Evolutionary conservation across 1,140 invertebrate species (phyloP).

Genomic region (Cydia amplana): DNA sequence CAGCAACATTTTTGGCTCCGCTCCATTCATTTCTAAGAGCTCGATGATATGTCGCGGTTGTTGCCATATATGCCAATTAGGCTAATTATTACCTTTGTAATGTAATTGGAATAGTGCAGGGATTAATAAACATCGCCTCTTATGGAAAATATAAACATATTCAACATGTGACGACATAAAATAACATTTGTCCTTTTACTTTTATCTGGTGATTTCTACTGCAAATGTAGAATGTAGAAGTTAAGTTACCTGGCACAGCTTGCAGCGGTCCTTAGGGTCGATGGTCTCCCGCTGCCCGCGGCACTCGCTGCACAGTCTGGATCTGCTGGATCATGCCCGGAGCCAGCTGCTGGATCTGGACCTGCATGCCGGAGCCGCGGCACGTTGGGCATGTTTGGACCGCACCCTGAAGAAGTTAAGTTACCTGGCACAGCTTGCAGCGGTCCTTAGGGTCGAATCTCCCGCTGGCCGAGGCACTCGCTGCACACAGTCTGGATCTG

Average conservation of each 20-base stretch:
- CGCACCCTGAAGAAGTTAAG: no score
- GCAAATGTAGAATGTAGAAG: not conserved
- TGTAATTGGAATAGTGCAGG: no score
- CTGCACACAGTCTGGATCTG: constrained; percentile 95
- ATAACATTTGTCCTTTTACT: no score
- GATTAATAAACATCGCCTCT: no score
- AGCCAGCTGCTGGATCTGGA: constrained; percentile 94
- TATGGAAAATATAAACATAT: no score
- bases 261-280: constrained; percentile 94
- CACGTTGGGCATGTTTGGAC: constrained; percentile 94
- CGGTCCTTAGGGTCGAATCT: constrained; percentile 93
- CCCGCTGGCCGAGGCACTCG: constrained; percentile 94
- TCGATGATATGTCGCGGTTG: no score
- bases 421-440: constrained; percentile 92
- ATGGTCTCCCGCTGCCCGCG: constrained; percentile 93
- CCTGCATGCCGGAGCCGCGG: constrained; percentile 93
- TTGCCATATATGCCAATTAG: no score
- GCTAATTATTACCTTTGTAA: no score
- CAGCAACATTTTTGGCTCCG: no score
- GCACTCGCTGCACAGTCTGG: constrained; percentile 94
- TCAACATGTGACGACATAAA: no score
- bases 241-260: constrained; percentile 86
- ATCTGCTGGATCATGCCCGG: constrained; percentile 98
- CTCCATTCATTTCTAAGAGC: no score
- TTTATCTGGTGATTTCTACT: no score